Conservation (phyloP, 2,888 invertebrate genomes). For the Anarsia innoxiella region DNA sequence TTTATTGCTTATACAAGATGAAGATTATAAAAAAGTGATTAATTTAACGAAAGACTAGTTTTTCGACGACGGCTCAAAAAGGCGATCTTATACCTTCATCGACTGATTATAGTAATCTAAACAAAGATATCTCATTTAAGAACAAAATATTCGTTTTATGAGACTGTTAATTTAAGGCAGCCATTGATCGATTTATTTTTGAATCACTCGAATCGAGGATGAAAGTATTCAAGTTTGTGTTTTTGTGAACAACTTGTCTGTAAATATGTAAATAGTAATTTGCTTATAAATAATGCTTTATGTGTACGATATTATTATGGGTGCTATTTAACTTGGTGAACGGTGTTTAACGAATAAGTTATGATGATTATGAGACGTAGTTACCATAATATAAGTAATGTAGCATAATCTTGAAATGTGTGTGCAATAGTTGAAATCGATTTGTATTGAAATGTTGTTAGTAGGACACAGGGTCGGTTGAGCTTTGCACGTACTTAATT, state of each 20-base stretch:
- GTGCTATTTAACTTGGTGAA: conserved; percentile 71
- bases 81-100: conserved; percentile 52
- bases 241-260: conserved; percentile 37
- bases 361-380: conserved; percentile 42
- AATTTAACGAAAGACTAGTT: not conserved
- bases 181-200: conserved; percentile 25
- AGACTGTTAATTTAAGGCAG: conserved; percentile 67
- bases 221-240: conserved; percentile 21
- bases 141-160: conserved; percentile 63
- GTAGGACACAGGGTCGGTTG: conserved; percentile 49
- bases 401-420: conserved; percentile 60
- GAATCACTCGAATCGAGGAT: conserved; percentile 17
- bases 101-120: conserved; percentile 61
- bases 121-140: conserved; percentile 57
- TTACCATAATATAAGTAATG: conserved; percentile 57
- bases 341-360: conserved; percentile 49
- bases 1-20: not conserved
- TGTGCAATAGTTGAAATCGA: conserved; percentile 62
- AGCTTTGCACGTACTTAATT: conserved; percentile 47
- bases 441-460: conserved; percentile 27
- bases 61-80: conserved; percentile 44
- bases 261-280: conserved; percentile 57
- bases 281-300: conserved; percentile 59
- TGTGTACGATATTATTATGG: conserved; percentile 66
- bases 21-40: not conserved